Conservation (phyloP, 2,113 vertebrate genomes). For the Ondatra zibethicus region DNA sequence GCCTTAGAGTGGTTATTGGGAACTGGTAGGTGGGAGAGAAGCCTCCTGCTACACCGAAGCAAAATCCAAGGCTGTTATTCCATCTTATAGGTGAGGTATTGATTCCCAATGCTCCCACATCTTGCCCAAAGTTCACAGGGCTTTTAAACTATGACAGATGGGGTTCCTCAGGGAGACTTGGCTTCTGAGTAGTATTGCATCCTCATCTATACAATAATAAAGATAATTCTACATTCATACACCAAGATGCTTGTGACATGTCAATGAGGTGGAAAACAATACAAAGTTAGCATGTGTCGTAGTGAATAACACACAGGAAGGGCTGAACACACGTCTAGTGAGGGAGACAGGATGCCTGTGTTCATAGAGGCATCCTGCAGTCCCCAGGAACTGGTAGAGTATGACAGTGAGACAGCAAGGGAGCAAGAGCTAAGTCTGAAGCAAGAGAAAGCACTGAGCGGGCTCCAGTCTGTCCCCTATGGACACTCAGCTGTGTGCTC, state of each 20-base stretch:
- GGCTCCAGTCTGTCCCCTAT: fast-evolving
- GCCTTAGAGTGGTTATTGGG: too few relatives aligned
- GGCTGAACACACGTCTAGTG: not conserved
- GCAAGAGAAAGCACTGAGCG: not conserved
- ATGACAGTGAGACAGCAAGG: not conserved
- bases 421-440: not conserved
- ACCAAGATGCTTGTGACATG: not conserved
- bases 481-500: not conserved
- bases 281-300: fast-evolving
- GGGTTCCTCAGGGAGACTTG: not conserved
- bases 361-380: not conserved
- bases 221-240: too few relatives aligned
- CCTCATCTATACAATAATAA: not conserved
- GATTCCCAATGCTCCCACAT: not conserved
- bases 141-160: not conserved
- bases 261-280: not conserved
- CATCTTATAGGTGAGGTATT: not conserved
- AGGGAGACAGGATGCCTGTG: not conserved
- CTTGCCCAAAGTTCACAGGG: not conserved
- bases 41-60: too few relatives aligned
- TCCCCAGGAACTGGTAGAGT: fast-evolving
- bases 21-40: too few relatives aligned
- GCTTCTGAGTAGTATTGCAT: not conserved
- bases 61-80: too few relatives aligned
- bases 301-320: not conserved